Evolutionary conservation across 2,888 invertebrate genomes (phyloP).

Genomic region (Meteorus cinctellus): DNA sequence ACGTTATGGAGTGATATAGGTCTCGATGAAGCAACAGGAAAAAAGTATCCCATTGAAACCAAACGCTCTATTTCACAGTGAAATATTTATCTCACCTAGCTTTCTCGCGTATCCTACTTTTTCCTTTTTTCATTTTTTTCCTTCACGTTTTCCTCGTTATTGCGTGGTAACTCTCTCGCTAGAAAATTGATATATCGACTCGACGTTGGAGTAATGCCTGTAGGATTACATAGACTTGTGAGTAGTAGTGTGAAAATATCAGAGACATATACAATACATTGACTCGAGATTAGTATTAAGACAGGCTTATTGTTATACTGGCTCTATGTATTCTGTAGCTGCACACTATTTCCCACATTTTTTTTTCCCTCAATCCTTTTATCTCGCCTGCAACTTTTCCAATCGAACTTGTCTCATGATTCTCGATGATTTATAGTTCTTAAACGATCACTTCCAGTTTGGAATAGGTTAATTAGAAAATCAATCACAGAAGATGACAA

Average conservation of each 20-base stretch:
- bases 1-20: constrained; percentile 2
- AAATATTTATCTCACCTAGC: constrained; percentile 38
- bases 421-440: constrained; percentile 42
- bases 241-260: neutral
- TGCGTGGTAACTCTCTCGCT: constrained; percentile 24
- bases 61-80: constrained; percentile 24
- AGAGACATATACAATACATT: constrained; percentile 3
- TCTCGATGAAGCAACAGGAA: constrained; percentile 7
- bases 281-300: constrained; percentile 28
- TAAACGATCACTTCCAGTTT: constrained; percentile 21
- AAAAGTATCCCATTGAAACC: constrained; percentile 24
- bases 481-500: too few species aligned
- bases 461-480: too few species aligned
- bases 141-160: constrained; percentile 30
- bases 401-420: constrained; percentile 36
- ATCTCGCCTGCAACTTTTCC: constrained; percentile 44
- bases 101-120: neutral
- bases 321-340: constrained; percentile 24
- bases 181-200: constrained; percentile 44
- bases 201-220: constrained; percentile 37
- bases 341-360: neutral
- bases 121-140: neutral
- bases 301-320: neutral
- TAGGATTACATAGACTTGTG: constrained; percentile 39
- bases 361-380: constrained; percentile 15